Percentiles rank a stretch among this genome's conserved stretches.
These are phyloP conservation scores for Alentia gelatinosa DNA, from an alignment of 2,888 invertebrate genomes.

Conservation along the genomic window DNA sequence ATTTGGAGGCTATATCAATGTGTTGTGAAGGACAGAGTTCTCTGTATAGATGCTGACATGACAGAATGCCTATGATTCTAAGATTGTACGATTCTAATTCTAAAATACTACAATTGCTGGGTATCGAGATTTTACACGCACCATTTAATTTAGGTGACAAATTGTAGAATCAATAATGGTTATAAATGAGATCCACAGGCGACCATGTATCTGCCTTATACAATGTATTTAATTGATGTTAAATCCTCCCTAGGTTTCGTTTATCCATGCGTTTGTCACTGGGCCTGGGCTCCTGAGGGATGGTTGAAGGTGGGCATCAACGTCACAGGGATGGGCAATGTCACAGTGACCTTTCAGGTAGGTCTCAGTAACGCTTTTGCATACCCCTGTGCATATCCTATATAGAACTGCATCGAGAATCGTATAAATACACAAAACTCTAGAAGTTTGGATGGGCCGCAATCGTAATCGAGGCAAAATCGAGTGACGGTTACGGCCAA, in stretches of 20 bases:
- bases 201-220: not conserved
- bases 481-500: too few relatives aligned
- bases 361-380: too few relatives aligned
- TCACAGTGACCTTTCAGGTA: not conserved
- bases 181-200: not conserved
- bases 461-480: too few relatives aligned
- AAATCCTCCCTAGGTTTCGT: not conserved
- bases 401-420: too few relatives aligned
- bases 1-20: too few relatives aligned
- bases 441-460: too few relatives aligned
- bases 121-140: not conserved
- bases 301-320: not conserved
- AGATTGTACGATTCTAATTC: not conserved
- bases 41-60: too few relatives aligned
- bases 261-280: not conserved
- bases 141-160: not conserved
- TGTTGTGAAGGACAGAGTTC: too few relatives aligned
- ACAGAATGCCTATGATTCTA: not conserved
- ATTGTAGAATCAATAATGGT: not conserved
- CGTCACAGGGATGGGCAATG: not conserved
- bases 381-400: too few relatives aligned
- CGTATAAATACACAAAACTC: too few relatives aligned
- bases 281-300: slow-evolving; percentile 17
- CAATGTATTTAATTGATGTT: not conserved
- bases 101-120: not conserved